Base-by-base conservation (phyloP, 2,888 invertebrate species). In the Drosophila parthenogenetica region DNA sequence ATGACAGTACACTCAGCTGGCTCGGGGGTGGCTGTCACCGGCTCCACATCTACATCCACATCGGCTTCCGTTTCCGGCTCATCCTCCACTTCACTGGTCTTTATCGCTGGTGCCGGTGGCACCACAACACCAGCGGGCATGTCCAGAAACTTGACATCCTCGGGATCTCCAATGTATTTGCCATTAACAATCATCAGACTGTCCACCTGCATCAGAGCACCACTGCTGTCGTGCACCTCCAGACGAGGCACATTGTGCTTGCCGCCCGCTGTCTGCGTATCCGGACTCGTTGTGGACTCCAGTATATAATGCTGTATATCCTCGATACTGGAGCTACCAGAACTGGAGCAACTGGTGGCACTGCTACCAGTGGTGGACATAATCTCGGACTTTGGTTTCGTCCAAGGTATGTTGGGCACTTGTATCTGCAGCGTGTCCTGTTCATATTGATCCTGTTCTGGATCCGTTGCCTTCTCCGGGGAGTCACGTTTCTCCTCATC, bases 151-250 rank as follows among this genome's bases (percentile, higher is more conserved):
- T 92, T 91, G 13, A 92, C 87, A 84, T 92, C 92, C 50, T 92
- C 92, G 5, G 91, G 92, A 77, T 93, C 93, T 8, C 93, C 93
- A 40, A 92, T 91, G 64, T 92, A 91, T 77, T 92, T 90, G 2
- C 92, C 92, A 81, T 92, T 91, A 16, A 94, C 91, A 40, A 94
- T 92, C 93, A 93, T 94, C 1, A 94, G 90, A 75, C 94, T 94
- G 81, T 94, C 94, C 50, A 94, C 91, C 81, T 94, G 94, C 90
- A 95, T 93, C 10, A 95, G 90, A 72, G 95, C 94, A 0, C 95
- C 96, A 40, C 94, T 94, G 53, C 94, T 95, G 77, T 95, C 95
- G 88, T 95, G 95, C 10, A 96, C 94, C 91, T 96, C 96, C 0
- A 96, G 92, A 57, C 95, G 93, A 0, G 96, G 96, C 0, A 95